Evolutionary conservation across 1,140 invertebrate species (phyloP), one percentile per base, ranked within the genome.

Genomic region (Acromyrmex charruanus): DNA sequence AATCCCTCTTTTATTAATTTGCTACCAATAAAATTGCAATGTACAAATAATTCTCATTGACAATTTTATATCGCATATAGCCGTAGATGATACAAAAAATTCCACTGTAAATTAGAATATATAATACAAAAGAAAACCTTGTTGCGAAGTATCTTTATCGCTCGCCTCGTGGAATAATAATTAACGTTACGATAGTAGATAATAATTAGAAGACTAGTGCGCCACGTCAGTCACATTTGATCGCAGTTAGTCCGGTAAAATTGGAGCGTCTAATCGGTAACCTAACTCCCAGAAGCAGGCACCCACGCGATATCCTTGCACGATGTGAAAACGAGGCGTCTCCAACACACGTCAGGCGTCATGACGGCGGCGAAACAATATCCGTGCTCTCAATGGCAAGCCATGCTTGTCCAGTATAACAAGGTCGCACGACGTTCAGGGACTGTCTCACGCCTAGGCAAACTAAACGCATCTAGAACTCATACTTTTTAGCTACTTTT

Each of bases 331-430:
- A 84, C 80, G 28, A 74, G 80, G 53, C 80, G 80, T 63, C 69
- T 63, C 39, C 55, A 53, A 84, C 69, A 35, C 18, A 74, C 69
- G 66, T 69, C 66, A 25, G 69, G 68, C 80, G 68, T 82, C 80
- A 61, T 25, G 44, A 74, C 69, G 68, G 35, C 75, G 82, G 25
- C 63, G 75, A 79, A 65, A 85, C 74, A 80, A 85, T 85, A 85
- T 79, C 75, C 82, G 63, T 21, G 82, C 75, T 85, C 82, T 80
- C 82, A 79, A 85, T 85, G 82, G 59, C 74, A 85, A 80, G 74
- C 82, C 82, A 79, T 80, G 72, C 82, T 74, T 84, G 39, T 84
- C 80, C 68, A 21, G 55, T 72, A 72, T 53, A 53, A 44, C 68
- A 82, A 18, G 53, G 79, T 39, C 68, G 31, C 58, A 18, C 25